These are phyloP conservation scores for Thunnus maccoyii DNA, from an alignment of 2,113 vertebrate species.

Conservation along the genomic window DNA sequence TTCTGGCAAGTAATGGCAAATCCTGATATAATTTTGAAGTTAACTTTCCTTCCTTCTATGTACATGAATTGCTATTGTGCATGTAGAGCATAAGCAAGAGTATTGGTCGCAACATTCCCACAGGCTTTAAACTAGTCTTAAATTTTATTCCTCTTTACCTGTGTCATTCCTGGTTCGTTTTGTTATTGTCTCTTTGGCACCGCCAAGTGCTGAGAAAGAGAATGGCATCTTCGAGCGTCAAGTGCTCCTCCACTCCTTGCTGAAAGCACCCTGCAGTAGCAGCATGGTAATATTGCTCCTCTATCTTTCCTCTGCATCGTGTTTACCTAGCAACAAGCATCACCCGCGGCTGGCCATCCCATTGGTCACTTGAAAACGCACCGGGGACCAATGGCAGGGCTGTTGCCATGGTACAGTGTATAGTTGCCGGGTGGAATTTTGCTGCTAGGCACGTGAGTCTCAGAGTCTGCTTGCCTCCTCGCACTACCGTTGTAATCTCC, in stretches of 20 bases:
- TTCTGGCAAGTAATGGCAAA: not conserved
- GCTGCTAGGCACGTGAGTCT: slow-evolving; percentile 90
- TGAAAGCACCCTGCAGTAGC: slow-evolving; percentile 83
- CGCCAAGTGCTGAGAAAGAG: slow-evolving; percentile 74
- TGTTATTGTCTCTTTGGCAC: slow-evolving; percentile 79
- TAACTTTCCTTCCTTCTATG: not conserved
- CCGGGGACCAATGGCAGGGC: slow-evolving; percentile 87
- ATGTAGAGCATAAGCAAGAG: not conserved
- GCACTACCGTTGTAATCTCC: slow-evolving; percentile 82
- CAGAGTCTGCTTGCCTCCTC: slow-evolving; percentile 83
- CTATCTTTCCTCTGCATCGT: slow-evolving; percentile 92
- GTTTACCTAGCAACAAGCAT: slow-evolving; percentile 95
- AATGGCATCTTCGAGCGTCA: slow-evolving; percentile 67
- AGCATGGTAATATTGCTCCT: slow-evolving; percentile 88
- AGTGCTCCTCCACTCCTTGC: slow-evolving; percentile 73
- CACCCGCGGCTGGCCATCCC: slow-evolving; percentile 87
- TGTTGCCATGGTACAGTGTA: slow-evolving; percentile 92
- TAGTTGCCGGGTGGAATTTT: slow-evolving; percentile 92
- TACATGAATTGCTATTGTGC: too few relatives aligned
- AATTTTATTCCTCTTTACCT: slow-evolving; percentile 48
- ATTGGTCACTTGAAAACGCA: slow-evolving; percentile 90
- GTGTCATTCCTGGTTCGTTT: slow-evolving; percentile 61
- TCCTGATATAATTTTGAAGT: not conserved
- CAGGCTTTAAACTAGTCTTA: slow-evolving; percentile 20
- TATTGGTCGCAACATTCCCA: slow-evolving; percentile 40